Evolutionary conservation across 2,888 invertebrate genomes (phyloP), one percentile per base, ranked within the genome.

Genomic region (Cryptosula pallasiana): DNA sequence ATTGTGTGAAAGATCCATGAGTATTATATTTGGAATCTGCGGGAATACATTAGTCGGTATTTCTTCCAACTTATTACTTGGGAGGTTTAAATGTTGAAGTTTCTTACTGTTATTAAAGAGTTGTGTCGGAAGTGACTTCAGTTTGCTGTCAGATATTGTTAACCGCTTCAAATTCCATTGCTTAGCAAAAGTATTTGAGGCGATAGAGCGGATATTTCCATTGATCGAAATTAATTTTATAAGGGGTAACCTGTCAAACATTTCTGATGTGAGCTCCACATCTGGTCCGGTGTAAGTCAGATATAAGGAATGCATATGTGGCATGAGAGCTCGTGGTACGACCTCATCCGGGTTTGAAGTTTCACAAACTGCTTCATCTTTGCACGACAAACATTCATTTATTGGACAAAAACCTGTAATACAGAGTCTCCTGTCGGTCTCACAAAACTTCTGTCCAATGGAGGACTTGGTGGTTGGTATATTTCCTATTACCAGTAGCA

Each of bases 391-490:
- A 32, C 63, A 63, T 9, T 32, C 63, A 2, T 25, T 13, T 3
- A 63, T 34, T 27, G 3, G 25, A 32, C 63, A 63, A 32, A 63
- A 16, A 5, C 63, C 63, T 3, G 63, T 63, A 9, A 13, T 3
- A 27, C 63, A 63, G 2, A 63, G n/a, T n/a, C 32, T 25, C 13
- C 32, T 16, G 32, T 63, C 32, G 3, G 27, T 63, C 3, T 63
- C 27, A 63, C 63, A 63, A 27, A 32, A 34, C 27, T 32, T 63
- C n/a, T 63, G 63, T 27, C 27, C 63, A 63, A n/a, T n/a, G n/a
- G n/a, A n/a, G n/a, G n/a, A n/a, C n/a, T n/a, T n/a, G n/a, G n/a
- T n/a, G n/a, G n/a, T n/a, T n/a, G n/a, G n/a, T n/a, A n/a, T n/a
- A n/a, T n/a, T n/a, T n/a, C n/a, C n/a, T n/a, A n/a, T n/a, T n/a